A percentile compares a stretch with the other conserved stretches of the same genome.
These are phyloP conservation scores for Halcyon smyrnensis DNA, from an alignment of 2,797 vertebrate genomes.

Conservation along the genomic window DNA sequence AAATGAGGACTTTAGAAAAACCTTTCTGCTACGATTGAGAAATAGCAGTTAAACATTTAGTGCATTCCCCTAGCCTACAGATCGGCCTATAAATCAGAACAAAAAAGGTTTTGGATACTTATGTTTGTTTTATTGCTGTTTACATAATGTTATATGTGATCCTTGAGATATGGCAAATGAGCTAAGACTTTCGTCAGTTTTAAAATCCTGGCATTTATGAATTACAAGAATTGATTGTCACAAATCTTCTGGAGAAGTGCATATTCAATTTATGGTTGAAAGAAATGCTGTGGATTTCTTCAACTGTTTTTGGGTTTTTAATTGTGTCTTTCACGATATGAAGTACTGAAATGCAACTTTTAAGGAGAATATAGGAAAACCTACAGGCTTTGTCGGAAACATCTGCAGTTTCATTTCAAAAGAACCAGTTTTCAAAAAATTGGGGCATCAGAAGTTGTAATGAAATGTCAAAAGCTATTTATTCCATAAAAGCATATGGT, in stretches of 20 bases:
- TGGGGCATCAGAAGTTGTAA: constrained; percentile 40
- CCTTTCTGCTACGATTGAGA: background rate
- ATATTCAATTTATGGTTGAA: background rate
- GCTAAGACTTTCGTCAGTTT: background rate
- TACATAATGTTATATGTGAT: background rate
- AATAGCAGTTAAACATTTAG: background rate
- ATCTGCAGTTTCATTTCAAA: background rate
- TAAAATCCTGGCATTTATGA: background rate
- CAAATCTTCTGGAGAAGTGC: background rate
- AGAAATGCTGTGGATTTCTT: background rate
- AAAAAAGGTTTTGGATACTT: background rate
- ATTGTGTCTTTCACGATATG: background rate
- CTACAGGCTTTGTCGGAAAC: background rate
- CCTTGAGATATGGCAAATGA: background rate
- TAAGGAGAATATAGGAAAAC: background rate
- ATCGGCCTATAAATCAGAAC: background rate
- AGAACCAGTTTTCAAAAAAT: background rate
- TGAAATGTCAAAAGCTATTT: constrained; percentile 61
- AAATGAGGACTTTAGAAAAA: background rate
- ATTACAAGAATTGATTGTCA: background rate
- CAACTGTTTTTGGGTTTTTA: background rate
- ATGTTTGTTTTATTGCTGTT: constrained; percentile 8
- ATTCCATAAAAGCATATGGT: constrained; percentile 57
- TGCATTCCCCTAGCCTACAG: background rate
- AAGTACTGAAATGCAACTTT: background rate